Base-by-base conservation (phyloP, 2,888 invertebrate genomes). In the Apodemia zela region DNA sequence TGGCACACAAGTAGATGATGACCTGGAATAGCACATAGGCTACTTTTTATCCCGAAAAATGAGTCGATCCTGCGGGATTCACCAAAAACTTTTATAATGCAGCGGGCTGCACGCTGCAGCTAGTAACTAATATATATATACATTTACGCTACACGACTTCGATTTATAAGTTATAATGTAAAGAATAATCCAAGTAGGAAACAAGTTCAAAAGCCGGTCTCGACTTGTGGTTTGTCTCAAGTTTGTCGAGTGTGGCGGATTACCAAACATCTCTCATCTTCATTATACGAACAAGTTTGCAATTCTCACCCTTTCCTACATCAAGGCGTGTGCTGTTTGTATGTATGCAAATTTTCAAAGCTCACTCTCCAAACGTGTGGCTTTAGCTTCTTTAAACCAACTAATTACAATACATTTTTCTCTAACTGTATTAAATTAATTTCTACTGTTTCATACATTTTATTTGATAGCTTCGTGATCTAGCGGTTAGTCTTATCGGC, bases 251-350 rank as follows among this genome's bases (percentile, higher is more conserved):
- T 78, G 82, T 78, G 76, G 78, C 75, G 84, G 87, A 88, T 88
- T 86, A 87, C 79, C 75, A 71, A 72, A 77, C 84, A 80, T 80
- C 82, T 80, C 79, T 79, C 87, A 80, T 85, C 86, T 88, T 88
- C 88, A 88, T 90, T 90, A 88, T 89, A 83, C 88, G 75, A 71
- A 67, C 73, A 89, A 89, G 82, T 89, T 90, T 79, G 75, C 77
- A 75, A 80, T 83, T 82, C 82, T 77, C 84, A 81, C 83, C 77
- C 78, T 77, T 80, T 78, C 42, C 42, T 45, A 45, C 42, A 45
- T 45, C n/a, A 45, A 45, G 42, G 42, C 42, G 42, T 45, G 42
- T 82, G 82, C 82, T 77, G 76, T 80, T 84, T 81, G 81, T 80
- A 81, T 82, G 77, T 87, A 89, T 90, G 89, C 85, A 87, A 90